Evolutionary conservation across 2,888 invertebrate genomes (phyloP).

Genomic region (Tenthredo notha): DNA sequence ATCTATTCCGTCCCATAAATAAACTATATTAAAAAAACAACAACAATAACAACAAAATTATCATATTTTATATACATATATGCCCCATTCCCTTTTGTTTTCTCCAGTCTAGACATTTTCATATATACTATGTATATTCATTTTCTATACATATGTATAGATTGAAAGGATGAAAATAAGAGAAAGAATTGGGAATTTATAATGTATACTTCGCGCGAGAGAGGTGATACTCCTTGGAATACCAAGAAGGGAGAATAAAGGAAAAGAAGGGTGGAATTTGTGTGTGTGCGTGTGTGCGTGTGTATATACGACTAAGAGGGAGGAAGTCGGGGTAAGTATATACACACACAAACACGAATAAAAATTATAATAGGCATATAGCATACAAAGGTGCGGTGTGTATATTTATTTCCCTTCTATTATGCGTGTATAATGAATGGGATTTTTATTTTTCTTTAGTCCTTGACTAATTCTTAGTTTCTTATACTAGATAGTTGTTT

Average conservation of each 20-base stretch:
- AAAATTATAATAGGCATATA: background rate
- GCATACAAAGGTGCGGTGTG: background rate
- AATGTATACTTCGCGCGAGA: background rate
- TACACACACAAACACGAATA: background rate
- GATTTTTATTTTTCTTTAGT: background rate
- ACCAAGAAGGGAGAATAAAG: background rate
- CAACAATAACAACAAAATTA: background rate
- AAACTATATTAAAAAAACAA: slow-evolving; percentile 20
- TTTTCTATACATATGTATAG: background rate
- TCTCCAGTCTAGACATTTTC: slow-evolving; percentile 17
- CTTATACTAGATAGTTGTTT: background rate
- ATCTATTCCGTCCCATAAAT: slow-evolving; percentile 52
- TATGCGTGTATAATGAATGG: background rate
- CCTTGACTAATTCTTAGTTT: slow-evolving; percentile 17
- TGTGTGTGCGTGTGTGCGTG: background rate
- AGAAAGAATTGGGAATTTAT: background rate
- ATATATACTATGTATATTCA: background rate
- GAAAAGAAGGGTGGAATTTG: background rate
- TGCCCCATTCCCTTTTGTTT: background rate
- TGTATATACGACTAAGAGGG: background rate
- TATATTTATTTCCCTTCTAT: background rate
- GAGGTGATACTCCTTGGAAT: background rate
- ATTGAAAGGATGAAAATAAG: background rate
- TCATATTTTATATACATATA: background rate
- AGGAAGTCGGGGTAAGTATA: background rate